A percentile compares a stretch with the other conserved stretches of the same genome.
Evolutionary conservation across 92 coral and sea anemone species (phyloP).

Genomic region (Hydrozoanthus gracilis): DNA sequence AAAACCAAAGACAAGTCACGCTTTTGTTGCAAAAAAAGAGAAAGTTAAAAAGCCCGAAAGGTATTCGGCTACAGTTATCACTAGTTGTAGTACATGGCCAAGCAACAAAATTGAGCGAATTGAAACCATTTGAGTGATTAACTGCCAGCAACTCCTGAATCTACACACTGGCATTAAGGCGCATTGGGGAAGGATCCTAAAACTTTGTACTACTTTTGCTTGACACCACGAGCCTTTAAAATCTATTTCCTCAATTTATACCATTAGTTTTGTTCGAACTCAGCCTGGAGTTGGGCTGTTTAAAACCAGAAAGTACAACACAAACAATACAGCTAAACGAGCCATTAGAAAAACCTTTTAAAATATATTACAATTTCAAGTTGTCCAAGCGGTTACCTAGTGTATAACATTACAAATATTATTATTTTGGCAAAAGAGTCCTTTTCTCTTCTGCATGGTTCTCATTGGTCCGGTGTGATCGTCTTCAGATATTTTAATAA

Average conservation of each 20-base stretch:
- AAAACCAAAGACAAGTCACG: too few relatives aligned
- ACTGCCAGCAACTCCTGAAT: too few relatives aligned
- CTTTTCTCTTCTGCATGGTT: neutral
- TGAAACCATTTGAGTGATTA: too few relatives aligned
- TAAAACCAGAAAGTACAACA: neutral
- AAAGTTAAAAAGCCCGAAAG: too few relatives aligned
- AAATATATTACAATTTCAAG: neutral
- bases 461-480: neutral
- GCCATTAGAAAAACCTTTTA: neutral
- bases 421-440: neutral
- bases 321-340: neutral
- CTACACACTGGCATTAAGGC: too few relatives aligned
- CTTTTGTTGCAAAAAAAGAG: too few relatives aligned
- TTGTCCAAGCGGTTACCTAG: neutral
- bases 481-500: neutral
- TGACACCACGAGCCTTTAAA: neutral
- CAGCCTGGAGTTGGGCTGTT: neutral
- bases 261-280: neutral
- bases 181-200: too few relatives aligned
- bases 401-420: neutral
- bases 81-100: too few relatives aligned
- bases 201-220: neutral
- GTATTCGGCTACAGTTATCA: too few relatives aligned
- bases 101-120: too few relatives aligned
- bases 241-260: neutral